Evolutionary conservation across 2,113 vertebrate species (phyloP).

Genomic region (Acanthisitta chloris): DNA sequence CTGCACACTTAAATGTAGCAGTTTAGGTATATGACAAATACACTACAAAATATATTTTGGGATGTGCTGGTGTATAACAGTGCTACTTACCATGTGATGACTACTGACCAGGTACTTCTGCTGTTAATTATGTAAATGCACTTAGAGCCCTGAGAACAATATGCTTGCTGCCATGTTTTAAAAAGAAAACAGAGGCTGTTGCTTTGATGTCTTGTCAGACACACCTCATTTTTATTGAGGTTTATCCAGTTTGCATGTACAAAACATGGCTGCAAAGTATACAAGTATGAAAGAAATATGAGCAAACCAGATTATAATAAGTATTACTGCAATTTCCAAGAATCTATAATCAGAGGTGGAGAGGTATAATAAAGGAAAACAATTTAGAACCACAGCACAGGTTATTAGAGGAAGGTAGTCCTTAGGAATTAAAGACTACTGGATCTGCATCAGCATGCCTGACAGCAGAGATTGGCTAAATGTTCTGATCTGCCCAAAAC

Average conservation of each 20-base stretch:
- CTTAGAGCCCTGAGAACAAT: neutral
- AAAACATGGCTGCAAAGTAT: neutral
- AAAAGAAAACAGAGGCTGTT: neutral
- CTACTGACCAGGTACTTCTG: neutral
- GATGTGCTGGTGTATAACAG: neutral
- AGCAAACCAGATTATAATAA: neutral
- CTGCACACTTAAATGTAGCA: neutral
- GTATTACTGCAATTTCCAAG: neutral
- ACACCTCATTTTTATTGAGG: neutral
- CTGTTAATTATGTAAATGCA: neutral
- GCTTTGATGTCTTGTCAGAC: neutral
- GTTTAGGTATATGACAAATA: neutral
- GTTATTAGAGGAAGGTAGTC: neutral
- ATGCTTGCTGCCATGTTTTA: neutral
- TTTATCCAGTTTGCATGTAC: neutral
- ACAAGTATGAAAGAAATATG: neutral
- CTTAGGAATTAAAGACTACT: neutral
- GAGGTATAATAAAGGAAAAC: neutral
- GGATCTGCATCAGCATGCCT: neutral
- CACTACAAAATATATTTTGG: neutral
- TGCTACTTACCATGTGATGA: neutral
- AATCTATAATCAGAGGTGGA: neutral
- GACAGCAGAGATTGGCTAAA: neutral
- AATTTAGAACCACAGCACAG: neutral
- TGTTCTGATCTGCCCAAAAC: neutral